Percentiles rank a stretch among this genome's conserved stretches.
These are phyloP conservation scores for Samia ricini DNA, from an alignment of 1,140 invertebrate genomes.

Conservation along the genomic window DNA sequence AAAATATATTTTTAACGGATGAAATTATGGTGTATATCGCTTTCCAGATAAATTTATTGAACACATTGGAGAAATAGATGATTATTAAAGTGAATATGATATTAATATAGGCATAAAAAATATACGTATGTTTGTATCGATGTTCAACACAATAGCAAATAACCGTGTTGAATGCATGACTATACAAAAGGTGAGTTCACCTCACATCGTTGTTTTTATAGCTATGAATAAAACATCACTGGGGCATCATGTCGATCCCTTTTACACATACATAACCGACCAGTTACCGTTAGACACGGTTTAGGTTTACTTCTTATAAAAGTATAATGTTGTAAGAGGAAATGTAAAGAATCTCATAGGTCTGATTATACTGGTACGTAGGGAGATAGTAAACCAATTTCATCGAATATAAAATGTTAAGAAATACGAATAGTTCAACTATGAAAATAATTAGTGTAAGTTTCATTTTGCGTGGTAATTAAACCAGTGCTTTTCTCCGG, in stretches of 20 bases:
- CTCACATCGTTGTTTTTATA: conserved; percentile 52
- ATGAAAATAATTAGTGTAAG: conserved; percentile 25
- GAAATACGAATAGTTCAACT: conserved; percentile 22
- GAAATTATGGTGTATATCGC: no score
- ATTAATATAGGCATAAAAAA: background rate
- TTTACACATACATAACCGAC: conserved; percentile 36
- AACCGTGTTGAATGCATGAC: conserved; percentile 50
- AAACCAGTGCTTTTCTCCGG: no score
- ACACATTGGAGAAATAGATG: background rate
- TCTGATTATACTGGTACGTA: conserved; percentile 19
- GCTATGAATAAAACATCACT: conserved; percentile 61
- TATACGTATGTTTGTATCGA: background rate
- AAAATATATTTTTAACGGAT: no score
- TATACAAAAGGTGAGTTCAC: conserved; percentile 34
- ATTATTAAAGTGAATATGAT: background rate
- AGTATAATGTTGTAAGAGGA: background rate
- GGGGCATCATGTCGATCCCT: conserved; percentile 44
- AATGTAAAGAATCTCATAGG: conserved; percentile 1
- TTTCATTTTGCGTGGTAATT: background rate
- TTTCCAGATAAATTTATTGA: no score
- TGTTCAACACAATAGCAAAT: background rate
- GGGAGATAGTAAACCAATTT: conserved; percentile 16
- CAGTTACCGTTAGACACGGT: conserved; percentile 18
- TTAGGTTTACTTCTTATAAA: background rate
- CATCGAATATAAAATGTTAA: conserved; percentile 18